These are phyloP conservation scores for Lacerta viridis DNA, from an alignment of 2,797 vertebrate species.

Conservation along the genomic window DNA sequence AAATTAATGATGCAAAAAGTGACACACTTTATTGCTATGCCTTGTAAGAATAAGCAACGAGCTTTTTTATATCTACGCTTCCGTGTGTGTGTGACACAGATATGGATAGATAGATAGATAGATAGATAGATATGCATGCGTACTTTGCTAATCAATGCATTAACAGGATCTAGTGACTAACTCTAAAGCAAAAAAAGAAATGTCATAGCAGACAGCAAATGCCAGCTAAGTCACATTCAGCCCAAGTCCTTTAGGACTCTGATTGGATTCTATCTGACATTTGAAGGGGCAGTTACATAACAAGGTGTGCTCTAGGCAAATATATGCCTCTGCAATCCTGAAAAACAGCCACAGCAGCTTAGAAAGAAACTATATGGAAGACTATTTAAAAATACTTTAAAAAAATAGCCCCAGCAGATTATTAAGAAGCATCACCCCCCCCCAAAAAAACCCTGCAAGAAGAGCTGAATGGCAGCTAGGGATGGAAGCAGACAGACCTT, in stretches of 20 bases:
- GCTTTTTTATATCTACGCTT: background rate
- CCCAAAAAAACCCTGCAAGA: background rate
- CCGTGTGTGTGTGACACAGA: background rate
- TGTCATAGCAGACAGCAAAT: slow-evolving; percentile 13
- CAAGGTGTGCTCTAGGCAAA: slow-evolving; percentile 42
- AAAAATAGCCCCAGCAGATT: background rate
- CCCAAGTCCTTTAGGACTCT: background rate
- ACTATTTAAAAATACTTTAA: background rate
- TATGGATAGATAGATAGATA: no score
- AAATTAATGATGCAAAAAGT: slow-evolving; percentile 24
- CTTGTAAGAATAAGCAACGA: background rate
- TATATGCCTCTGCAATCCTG: background rate
- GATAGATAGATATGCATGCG: no score
- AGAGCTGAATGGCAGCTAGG: background rate
- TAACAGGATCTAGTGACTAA: background rate
- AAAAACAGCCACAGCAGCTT: background rate
- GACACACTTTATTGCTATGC: background rate
- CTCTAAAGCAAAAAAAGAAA: background rate
- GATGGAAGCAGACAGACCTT: background rate
- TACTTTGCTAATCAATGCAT: background rate
- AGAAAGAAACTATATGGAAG: background rate
- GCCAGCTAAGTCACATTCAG: slow-evolving; percentile 17
- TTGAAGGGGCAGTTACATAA: slow-evolving; percentile 28
- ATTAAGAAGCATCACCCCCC: background rate
- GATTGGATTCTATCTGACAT: slow-evolving; percentile 36